phyloP scores from a whole-genome alignment of 2,888 invertebrate species.

The Hypomecis atomaria region DNA sequence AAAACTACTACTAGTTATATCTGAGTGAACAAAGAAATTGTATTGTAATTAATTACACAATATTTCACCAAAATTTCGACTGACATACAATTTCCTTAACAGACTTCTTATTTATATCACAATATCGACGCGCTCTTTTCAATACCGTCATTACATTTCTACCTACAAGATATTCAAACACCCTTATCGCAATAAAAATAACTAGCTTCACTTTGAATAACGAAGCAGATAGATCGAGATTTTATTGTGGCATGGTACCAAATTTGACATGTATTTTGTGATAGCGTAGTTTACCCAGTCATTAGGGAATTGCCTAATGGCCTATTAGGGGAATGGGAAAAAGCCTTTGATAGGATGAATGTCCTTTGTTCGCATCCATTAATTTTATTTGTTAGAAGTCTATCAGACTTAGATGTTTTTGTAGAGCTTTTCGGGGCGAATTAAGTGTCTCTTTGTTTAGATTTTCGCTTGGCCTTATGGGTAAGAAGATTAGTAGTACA shows the following conservation, averaged over 20 bases:
- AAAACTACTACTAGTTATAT: too few relatives aligned
- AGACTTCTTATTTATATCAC: not conserved
- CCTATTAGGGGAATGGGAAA: slow-evolving; percentile 34
- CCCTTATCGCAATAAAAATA: not conserved
- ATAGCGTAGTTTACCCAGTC: slow-evolving; percentile 15
- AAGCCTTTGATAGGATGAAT: slow-evolving; percentile 33
- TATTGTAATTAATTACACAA: not conserved
- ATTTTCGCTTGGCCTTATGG: not conserved
- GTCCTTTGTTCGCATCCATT: slow-evolving; percentile 32
- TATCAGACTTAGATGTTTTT: slow-evolving; percentile 19
- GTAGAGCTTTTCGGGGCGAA: not conserved
- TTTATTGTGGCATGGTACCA: slow-evolving; percentile 15
- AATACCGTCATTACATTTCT: not conserved
- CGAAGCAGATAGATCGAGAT: not conserved
- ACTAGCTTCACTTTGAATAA: slow-evolving; percentile 1
- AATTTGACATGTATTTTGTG: slow-evolving; percentile 8
- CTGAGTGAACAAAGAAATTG: too few relatives aligned
- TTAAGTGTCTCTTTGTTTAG: not conserved
- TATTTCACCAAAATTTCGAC: slow-evolving; percentile 5
- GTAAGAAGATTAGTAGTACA: not conserved
- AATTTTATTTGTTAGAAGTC: slow-evolving; percentile 31
- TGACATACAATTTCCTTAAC: slow-evolving; percentile 3
- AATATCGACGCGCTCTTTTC: slow-evolving; percentile 6
- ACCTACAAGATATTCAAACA: not conserved
- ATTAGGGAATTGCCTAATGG: slow-evolving; percentile 33